phyloP scores from a whole-genome alignment of 2,113 vertebrate genomes.

The Passer domesticus region DNA sequence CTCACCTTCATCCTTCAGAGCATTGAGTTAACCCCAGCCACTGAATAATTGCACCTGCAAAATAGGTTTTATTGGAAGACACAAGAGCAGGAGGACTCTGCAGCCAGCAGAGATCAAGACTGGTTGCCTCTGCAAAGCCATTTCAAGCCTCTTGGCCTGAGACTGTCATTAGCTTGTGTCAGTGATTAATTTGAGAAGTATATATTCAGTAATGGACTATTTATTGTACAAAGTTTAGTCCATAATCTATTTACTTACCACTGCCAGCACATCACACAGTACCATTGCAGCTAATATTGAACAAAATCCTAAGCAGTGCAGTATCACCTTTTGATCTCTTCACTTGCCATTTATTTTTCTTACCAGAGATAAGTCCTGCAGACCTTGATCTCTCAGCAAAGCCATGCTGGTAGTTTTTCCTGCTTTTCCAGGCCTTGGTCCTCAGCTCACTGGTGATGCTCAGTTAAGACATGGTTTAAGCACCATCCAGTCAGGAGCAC shows the following conservation, averaged over 20 bases:
- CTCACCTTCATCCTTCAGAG: conserved; percentile 53
- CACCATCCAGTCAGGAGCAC: not conserved
- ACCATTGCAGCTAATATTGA: not conserved
- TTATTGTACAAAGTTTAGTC: not conserved
- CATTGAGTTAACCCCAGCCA: not conserved
- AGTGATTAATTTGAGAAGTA: not conserved
- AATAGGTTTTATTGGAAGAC: conserved; percentile 18
- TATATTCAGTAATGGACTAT: not conserved
- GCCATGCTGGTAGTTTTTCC: not conserved
- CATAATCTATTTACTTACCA: not conserved
- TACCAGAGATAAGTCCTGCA: not conserved
- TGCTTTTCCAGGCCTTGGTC: not conserved
- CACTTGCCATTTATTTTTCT: not conserved
- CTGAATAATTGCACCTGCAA: conserved; percentile 41
- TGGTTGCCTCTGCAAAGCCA: not conserved
- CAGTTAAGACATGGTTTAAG: not conserved
- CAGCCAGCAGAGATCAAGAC: not conserved
- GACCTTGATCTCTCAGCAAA: not conserved
- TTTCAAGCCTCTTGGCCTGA: not conserved
- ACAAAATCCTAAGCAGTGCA: not conserved
- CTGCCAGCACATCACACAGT: not conserved
- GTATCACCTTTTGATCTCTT: not conserved
- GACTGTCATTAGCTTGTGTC: not conserved
- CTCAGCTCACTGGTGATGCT: not conserved
- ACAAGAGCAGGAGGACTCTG: not conserved